Base-by-base conservation (phyloP, 1,140 invertebrate genomes). In the Diprion similis region DNA sequence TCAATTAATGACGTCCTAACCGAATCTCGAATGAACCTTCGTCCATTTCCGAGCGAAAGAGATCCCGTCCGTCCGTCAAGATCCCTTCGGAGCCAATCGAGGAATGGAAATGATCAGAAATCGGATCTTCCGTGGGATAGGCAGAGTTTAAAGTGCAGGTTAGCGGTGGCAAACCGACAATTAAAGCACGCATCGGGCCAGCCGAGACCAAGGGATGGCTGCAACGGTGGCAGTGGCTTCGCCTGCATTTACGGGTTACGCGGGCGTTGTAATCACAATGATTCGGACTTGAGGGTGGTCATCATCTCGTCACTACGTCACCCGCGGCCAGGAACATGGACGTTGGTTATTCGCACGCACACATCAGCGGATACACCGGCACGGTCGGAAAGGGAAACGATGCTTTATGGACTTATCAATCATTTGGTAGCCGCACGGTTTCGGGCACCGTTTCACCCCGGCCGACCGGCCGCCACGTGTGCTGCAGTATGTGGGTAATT, bases 221-320 rank as follows among this genome's bases (percentile, higher is more conserved):
- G 71, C 84, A 85, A 83, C 85, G 77, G 87, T 87, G 86, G 85
- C 85, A 85, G 83, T 85, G 83, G 80, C 77, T 70, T 45, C 74
- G 74, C 67, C 78, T 78, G 84, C 81, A 85, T 86, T 68, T 87
- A 86, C 80, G 83, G 85, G 82, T 86, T 84, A 80, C 80, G 81
- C 79, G 79, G 79, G 81, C 81, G 82, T 74, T 78, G 81, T 88
- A 88, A 88, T 87, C 81, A 87, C 82, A 84, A 87, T 88, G 87
- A 87, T 87, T 87, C 79, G 78, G 65, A 82, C 79, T 83, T 82
- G 78, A 73, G 74, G 79, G 79, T 79, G 82, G 81, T 87, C 85
- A 88, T 88, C 87, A 88, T 88, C 87, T 84, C 84, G 86, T 88
- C 87, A 88, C 82, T 79, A 80, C 84, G 84, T 88, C 87, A 88